Conservation (phyloP, 2,797 vertebrate genomes). For the Tiaroga cobitis region DNA sequence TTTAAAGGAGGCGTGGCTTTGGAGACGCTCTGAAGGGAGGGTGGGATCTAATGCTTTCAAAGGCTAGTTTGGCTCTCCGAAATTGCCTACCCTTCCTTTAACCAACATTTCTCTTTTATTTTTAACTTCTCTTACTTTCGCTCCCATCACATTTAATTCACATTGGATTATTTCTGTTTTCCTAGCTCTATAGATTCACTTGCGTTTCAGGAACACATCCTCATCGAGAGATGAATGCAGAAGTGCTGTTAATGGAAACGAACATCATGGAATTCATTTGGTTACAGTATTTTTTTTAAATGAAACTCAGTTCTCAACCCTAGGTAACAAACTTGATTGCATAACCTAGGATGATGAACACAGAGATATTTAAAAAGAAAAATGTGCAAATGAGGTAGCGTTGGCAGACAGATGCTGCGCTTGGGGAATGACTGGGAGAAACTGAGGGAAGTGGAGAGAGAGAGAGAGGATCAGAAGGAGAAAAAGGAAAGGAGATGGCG, state of each 20-base stretch:
- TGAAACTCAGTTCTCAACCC: conserved; percentile 1
- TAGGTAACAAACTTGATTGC: conserved; percentile 30
- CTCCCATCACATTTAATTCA: not conserved
- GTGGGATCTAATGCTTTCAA: not conserved
- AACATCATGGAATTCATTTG: conserved; percentile 6
- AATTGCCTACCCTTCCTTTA: not conserved
- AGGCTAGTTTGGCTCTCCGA: not conserved
- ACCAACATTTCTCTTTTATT: not conserved
- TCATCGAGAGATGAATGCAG: not conserved
- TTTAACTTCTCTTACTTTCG: not conserved
- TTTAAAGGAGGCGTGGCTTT: no score
- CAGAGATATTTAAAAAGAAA: conserved; percentile 28
- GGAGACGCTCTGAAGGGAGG: no score
- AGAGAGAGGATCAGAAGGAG: not conserved
- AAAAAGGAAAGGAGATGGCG: conserved; percentile 32
- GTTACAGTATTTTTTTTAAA: not conserved
- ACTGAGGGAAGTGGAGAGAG: not conserved
- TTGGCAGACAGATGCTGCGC: conserved; percentile 25
- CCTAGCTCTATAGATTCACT: not conserved
- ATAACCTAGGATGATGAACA: conserved; percentile 27
- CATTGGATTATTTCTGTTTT: not conserved
- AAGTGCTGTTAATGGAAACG: not conserved
- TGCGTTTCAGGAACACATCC: not conserved
- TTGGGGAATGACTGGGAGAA: conserved; percentile 17
- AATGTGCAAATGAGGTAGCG: conserved; percentile 16